phyloP scores from a whole-genome alignment of 2,113 vertebrate genomes.

The Hyperoodon ampullatus region DNA sequence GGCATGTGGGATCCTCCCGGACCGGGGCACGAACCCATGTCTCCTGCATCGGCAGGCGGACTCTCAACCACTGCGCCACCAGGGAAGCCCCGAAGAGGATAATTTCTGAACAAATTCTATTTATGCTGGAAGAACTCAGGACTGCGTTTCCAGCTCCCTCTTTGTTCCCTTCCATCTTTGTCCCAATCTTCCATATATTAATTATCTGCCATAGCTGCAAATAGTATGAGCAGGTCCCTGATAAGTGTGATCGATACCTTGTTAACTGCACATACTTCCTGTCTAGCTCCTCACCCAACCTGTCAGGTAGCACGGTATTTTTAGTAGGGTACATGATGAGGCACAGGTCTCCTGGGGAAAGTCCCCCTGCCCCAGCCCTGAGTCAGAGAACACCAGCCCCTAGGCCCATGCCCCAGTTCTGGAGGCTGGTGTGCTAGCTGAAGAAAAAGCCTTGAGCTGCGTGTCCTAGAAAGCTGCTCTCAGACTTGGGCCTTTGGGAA shows the following conservation, averaged over 20 bases:
- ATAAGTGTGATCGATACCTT: conserved; percentile 3
- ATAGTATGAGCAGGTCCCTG: neutral
- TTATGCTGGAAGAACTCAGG: neutral
- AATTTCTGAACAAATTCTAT: conserved; percentile 24
- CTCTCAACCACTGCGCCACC: too few relatives aligned
- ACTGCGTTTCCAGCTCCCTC: neutral
- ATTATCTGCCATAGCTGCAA: conserved; percentile 34
- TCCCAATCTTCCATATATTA: neutral
- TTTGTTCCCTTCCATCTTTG: conserved; percentile 35
- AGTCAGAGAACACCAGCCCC: conserved; percentile 58
- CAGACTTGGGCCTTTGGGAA: conserved; percentile 70
- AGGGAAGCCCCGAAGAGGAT: neutral
- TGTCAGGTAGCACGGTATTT: conserved; percentile 55
- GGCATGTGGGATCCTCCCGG: too few relatives aligned
- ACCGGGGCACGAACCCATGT: too few relatives aligned
- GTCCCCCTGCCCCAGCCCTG: neutral
- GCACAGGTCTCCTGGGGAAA: neutral
- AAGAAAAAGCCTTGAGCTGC: conserved; percentile 21
- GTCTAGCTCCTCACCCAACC: conserved; percentile 31
- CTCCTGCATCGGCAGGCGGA: too few relatives aligned
- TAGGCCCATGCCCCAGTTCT: conserved; percentile 69
- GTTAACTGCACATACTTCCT: conserved; percentile 20
- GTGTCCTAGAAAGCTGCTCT: conserved; percentile 76
- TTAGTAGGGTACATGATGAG: conserved; percentile 67
- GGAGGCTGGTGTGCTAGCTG: neutral